These are phyloP conservation scores for Hylomyscus alleni DNA, from an alignment of 2,797 vertebrate species.

Conservation along the genomic window DNA sequence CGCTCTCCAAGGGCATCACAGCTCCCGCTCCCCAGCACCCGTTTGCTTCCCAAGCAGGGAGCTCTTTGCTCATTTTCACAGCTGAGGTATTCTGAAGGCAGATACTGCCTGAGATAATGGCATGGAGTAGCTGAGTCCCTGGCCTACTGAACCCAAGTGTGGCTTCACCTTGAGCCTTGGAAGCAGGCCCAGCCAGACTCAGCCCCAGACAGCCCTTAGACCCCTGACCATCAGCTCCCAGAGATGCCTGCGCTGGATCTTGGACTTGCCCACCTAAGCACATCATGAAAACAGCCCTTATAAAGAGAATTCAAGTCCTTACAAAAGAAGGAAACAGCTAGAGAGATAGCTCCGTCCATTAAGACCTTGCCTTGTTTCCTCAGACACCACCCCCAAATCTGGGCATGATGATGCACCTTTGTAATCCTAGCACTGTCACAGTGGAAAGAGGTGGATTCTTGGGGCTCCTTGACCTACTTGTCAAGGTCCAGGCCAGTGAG, in stretches of 20 bases:
- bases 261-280: no score
- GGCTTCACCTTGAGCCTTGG: no score
- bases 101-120: background rate
- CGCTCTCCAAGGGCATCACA: accelerated
- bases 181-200: background rate
- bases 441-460: background rate
- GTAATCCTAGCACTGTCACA: background rate
- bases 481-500: background rate
- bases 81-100: background rate
- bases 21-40: background rate
- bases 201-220: background rate
- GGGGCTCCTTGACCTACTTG: background rate
- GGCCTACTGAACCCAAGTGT: background rate
- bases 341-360: background rate
- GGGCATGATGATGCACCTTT: background rate
- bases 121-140: no score
- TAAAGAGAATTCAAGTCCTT: background rate
- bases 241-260: background rate
- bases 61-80: background rate
- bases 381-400: background rate
- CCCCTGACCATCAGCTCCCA: background rate
- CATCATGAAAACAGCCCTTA: background rate
- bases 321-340: background rate
- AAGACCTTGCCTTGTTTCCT: background rate
- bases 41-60: no score